These are phyloP conservation scores for Chironex yamaguchii DNA, from an alignment of 30 jellyfish, hydroid and myxozoan species.

Conservation along the genomic window DNA sequence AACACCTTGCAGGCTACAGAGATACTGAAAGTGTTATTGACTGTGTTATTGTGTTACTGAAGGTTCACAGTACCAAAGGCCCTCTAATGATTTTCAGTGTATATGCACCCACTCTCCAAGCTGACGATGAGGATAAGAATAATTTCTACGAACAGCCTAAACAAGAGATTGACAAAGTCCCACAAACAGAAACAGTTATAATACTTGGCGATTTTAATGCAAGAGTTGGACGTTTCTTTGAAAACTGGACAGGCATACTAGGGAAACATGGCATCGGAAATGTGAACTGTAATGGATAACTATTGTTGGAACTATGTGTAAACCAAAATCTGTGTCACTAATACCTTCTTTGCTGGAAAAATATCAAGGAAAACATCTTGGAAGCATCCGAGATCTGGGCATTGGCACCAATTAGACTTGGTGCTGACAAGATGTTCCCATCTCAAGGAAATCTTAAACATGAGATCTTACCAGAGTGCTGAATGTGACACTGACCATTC, in stretches of 20 bases:
- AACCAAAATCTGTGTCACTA: background rate
- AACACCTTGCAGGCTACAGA: no score
- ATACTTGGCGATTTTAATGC: conserved; percentile 45
- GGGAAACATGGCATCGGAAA: background rate
- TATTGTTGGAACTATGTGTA: background rate
- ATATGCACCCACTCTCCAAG: conserved; percentile 31
- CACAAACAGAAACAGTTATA: background rate
- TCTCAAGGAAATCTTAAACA: conserved; percentile 24
- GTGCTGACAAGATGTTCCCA: conserved; percentile 26
- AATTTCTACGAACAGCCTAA: background rate
- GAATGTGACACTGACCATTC: conserved; percentile 55
- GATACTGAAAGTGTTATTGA: no score
- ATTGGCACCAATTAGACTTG: conserved; percentile 53
- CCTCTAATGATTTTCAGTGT: conserved; percentile 2
- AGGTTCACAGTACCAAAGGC: conserved; percentile 15
- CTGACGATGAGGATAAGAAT: conserved; percentile 1
- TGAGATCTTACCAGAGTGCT: conserved; percentile 52
- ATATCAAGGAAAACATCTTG: conserved; percentile 30
- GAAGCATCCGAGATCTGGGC: conserved; percentile 47
- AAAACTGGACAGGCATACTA: background rate
- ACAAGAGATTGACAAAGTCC: background rate
- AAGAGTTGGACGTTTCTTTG: conserved; percentile 1
- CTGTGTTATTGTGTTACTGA: conserved; percentile 4
- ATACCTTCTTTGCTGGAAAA: background rate
- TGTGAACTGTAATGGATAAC: background rate